These are phyloP conservation scores for Dusona sp. DNA, from an alignment of 2,888 invertebrate genomes.

Conservation along the genomic window DNA sequence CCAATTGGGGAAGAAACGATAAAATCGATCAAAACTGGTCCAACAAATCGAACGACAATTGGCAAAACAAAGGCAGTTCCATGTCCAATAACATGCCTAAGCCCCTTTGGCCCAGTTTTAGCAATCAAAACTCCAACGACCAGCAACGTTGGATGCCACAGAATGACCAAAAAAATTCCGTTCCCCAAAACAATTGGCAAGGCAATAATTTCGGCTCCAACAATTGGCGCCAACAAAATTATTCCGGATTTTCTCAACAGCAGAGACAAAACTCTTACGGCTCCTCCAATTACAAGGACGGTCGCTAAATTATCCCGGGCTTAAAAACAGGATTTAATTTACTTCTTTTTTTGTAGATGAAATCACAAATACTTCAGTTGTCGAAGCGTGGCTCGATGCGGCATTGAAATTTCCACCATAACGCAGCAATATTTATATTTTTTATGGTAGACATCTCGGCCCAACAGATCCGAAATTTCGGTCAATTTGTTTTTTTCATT, in stretches of 20 bases:
- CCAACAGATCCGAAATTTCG: not conserved
- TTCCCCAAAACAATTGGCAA: conserved; percentile 70
- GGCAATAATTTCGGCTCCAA: conserved; percentile 55
- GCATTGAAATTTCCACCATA: conserved; percentile 2
- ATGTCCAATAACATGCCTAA: conserved; percentile 60
- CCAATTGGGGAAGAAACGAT: conserved; percentile 73
- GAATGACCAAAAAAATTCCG: conserved; percentile 60
- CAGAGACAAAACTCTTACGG: conserved; percentile 61
- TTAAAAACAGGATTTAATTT: not conserved
- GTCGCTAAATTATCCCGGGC: conserved; percentile 59
- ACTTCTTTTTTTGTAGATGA: not conserved
- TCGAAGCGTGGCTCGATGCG: not conserved
- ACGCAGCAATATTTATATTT: not conserved
- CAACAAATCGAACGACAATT: conserved; percentile 69
- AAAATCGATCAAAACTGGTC: conserved; percentile 70
- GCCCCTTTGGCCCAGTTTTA: conserved; percentile 65
- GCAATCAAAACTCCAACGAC: conserved; percentile 56
- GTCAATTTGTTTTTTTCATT: not conserved
- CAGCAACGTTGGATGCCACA: conserved; percentile 59
- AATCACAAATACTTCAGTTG: not conserved
- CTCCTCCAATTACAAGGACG: conserved; percentile 73
- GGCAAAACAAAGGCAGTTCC: conserved; percentile 72
- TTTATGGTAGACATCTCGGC: not conserved
- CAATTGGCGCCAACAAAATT: conserved; percentile 74
- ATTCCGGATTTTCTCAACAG: conserved; percentile 68